Evolutionary conservation across 1,140 invertebrate species (phyloP).

Genomic region (Whitmania pigra): DNA sequence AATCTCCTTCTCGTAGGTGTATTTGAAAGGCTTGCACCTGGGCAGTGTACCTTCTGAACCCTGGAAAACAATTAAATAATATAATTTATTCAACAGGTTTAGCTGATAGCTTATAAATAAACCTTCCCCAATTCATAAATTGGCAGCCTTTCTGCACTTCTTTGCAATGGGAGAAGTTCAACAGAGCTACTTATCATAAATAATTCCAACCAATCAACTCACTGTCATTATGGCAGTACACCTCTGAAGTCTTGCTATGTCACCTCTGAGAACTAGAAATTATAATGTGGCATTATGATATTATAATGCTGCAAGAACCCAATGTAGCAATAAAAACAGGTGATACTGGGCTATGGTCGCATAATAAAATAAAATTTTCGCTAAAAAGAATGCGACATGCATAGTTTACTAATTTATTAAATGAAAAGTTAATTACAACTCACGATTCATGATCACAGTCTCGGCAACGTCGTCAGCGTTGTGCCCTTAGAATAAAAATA

Average conservation of each 20-base stretch:
- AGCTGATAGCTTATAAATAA: no score
- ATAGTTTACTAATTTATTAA: neutral
- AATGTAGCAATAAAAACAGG: neutral
- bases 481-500: slow-evolving; percentile 53
- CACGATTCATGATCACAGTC: slow-evolving; percentile 87
- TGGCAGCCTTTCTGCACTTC: no score
- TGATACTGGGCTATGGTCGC: no score
- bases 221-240: slow-evolving; percentile 80
- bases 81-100: no score
- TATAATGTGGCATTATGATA: neutral
- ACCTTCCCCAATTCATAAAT: no score
- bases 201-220: slow-evolving; percentile 32
- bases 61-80: slow-evolving; percentile 38
- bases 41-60: slow-evolving; percentile 73
- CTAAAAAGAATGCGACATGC: no score
- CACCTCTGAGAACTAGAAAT: slow-evolving; percentile 68
- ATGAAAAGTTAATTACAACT: slow-evolving; percentile 23
- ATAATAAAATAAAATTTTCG: no score
- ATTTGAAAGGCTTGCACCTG: slow-evolving; percentile 92
- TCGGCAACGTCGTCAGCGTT: slow-evolving; percentile 99
- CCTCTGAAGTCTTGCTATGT: slow-evolving; percentile 78
- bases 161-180: no score
- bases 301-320: neutral
- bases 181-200: no score
- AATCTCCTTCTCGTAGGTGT: slow-evolving; percentile 98